These are phyloP conservation scores for Electrona antarctica DNA, from an alignment of 2,113 vertebrate genomes.

Conservation along the genomic window DNA sequence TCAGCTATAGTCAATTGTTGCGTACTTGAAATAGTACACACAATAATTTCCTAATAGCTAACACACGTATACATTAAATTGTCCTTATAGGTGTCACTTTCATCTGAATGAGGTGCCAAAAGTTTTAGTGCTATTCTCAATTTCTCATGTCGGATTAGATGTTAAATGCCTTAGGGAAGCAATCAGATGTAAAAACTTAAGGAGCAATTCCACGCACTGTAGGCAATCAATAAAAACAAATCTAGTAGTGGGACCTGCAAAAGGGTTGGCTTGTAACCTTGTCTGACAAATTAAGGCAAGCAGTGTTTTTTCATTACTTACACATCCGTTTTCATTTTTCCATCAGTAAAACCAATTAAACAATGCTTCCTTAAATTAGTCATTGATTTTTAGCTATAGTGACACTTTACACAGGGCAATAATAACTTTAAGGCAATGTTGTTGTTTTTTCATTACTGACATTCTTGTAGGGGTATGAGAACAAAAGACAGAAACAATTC, in stretches of 20 bases:
- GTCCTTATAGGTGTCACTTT: neutral
- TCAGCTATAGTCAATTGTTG: neutral
- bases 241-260: conserved; percentile 40
- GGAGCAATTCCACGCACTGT: conserved; percentile 50
- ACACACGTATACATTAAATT: conserved; percentile 5
- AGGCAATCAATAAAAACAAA: conserved; percentile 66
- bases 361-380: conserved; percentile 74
- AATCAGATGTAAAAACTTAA: conserved; percentile 72
- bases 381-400: conserved; percentile 76
- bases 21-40: neutral
- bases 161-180: conserved; percentile 65
- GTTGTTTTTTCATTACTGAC: conserved; percentile 55
- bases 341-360: conserved; percentile 77
- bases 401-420: conserved; percentile 74
- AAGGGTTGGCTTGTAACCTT: conserved; percentile 54
- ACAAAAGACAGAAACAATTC: conserved; percentile 63
- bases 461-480: conserved; percentile 24
- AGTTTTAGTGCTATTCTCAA: conserved; percentile 1
- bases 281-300: conserved; percentile 78
- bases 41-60: neutral
- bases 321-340: conserved; percentile 79
- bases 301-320: conserved; percentile 74
- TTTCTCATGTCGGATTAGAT: conserved; percentile 49
- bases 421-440: conserved; percentile 68
- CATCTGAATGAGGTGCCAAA: conserved; percentile 10